phyloP scores from a whole-genome alignment of 2,113 vertebrate species.

The Cyanocitta stelleri region DNA sequence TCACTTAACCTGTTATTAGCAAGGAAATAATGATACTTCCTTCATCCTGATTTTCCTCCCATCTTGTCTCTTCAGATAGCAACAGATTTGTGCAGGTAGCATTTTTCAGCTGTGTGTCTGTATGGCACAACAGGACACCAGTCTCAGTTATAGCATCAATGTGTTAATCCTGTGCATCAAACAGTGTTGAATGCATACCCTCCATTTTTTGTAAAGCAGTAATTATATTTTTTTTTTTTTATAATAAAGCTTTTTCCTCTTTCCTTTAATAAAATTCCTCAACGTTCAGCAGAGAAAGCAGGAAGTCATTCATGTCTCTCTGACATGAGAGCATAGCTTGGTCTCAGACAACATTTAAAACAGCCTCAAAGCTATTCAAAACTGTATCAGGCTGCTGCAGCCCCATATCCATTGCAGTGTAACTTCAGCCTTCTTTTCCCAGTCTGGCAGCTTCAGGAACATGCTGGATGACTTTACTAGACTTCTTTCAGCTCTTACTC shows the following conservation, averaged over 20 bases:
- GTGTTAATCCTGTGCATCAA: background rate
- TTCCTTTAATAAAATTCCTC: slow-evolving; percentile 11
- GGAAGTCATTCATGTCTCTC: background rate
- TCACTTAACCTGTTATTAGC: background rate
- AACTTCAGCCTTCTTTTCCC: background rate
- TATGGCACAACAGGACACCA: background rate
- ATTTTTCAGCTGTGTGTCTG: background rate
- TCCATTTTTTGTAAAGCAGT: background rate
- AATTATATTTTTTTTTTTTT: background rate
- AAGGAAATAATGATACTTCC: background rate
- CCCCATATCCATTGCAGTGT: background rate
- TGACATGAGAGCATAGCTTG: background rate
- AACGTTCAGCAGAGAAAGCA: slow-evolving; percentile 18
- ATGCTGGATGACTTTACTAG: background rate
- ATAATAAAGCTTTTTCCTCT: background rate
- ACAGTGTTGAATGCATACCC: background rate
- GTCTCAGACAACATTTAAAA: background rate
- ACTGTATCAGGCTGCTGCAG: background rate
- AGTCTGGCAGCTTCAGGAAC: background rate
- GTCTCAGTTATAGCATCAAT: background rate
- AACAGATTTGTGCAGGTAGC: background rate
- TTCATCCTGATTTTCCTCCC: background rate
- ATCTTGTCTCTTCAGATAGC: background rate
- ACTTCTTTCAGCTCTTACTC: background rate
- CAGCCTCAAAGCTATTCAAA: slow-evolving; percentile 11